A percentile compares a stretch with the other conserved stretches of the same genome.
These are phyloP conservation scores for Neosilurus mollespiculum DNA, from an alignment of 2,797 vertebrate genomes.

Conservation along the genomic window DNA sequence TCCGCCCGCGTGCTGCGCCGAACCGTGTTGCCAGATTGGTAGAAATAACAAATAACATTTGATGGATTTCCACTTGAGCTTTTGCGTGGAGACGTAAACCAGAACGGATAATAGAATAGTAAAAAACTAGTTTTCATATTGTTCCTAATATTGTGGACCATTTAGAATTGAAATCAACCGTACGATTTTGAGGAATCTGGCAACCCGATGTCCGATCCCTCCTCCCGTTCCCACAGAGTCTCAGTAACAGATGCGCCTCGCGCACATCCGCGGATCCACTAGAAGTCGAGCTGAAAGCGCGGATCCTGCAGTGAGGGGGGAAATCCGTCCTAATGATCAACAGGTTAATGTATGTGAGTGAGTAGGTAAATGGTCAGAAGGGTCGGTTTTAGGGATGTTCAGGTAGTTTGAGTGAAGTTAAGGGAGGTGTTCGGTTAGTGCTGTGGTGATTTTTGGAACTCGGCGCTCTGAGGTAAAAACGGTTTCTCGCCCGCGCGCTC, in stretches of 20 bases:
- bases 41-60: neutral
- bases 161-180: neutral
- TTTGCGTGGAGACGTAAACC: neutral
- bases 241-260: constrained; percentile 64
- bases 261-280: constrained; percentile 35
- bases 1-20: constrained; percentile 6
- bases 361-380: neutral
- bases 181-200: neutral
- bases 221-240: constrained; percentile 45
- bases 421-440: neutral
- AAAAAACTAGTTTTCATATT: rapidly evolving
- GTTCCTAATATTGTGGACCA: neutral
- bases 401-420: constrained; percentile 14
- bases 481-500: neutral
- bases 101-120: neutral
- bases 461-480: neutral
- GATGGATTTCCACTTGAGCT: neutral
- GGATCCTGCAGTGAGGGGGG: neutral
- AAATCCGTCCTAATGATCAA: neutral
- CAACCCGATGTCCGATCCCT: constrained; percentile 4
- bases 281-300: constrained; percentile 1
- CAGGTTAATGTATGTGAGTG: neutral
- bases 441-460: neutral
- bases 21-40: neutral
- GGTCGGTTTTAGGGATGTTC: neutral